Conservation (phyloP, 2,888 invertebrate species). For the Choristoneura rosaceana region DNA sequence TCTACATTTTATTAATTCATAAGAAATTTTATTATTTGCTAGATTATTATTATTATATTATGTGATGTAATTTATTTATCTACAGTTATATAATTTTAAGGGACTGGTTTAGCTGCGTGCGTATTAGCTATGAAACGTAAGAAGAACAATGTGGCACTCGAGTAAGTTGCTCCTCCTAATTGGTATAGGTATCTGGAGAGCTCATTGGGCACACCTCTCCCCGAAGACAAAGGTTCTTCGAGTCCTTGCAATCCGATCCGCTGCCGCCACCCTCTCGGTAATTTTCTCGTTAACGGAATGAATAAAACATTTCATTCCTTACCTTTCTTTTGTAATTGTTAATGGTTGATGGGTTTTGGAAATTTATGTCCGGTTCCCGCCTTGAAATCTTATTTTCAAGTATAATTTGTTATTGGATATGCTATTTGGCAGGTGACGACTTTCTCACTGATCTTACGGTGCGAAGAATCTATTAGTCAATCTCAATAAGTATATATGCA, state of each 20-base stretch:
- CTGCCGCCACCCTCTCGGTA: constrained; percentile 76
- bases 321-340: constrained; percentile 84
- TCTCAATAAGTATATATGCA: background rate
- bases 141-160: constrained; percentile 46
- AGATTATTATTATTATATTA: too few relatives aligned
- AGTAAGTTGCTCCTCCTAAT: constrained; percentile 72
- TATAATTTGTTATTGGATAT: constrained; percentile 68
- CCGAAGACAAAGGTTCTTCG: constrained; percentile 79
- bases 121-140: constrained; percentile 23
- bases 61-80: too few relatives aligned
- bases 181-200: constrained; percentile 74
- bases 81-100: background rate
- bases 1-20: too few relatives aligned
- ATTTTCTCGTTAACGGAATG: constrained; percentile 85
- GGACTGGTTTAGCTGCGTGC: background rate
- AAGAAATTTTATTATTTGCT: too few relatives aligned
- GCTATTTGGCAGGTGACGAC: constrained; percentile 53
- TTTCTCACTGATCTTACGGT: constrained; percentile 49
- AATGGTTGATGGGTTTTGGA: constrained; percentile 83
- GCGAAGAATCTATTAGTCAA: background rate
- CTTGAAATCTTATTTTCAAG: constrained; percentile 63
- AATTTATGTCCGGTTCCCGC: constrained; percentile 74
- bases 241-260: constrained; percentile 82
- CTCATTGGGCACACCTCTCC: constrained; percentile 79
- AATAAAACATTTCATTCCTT: constrained; percentile 85